phyloP scores from a whole-genome alignment of 2,888 invertebrate species.

The Dugesia japonica region DNA sequence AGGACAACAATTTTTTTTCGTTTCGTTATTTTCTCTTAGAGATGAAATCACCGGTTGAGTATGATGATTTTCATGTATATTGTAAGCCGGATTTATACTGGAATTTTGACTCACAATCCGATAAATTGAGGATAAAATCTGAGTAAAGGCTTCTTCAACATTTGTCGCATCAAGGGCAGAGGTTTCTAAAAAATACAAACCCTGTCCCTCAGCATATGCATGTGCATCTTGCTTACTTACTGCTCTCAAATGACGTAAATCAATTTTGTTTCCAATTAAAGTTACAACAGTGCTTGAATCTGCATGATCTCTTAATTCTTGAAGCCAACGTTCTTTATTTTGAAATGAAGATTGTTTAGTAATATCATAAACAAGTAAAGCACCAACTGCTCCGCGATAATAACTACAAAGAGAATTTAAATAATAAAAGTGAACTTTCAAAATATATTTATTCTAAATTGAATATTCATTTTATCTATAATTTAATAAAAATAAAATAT shows the following conservation, averaged over 20 bases:
- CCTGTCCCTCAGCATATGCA: conserved; percentile 85
- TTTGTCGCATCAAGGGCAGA: conserved; percentile 98
- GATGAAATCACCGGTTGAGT: not conserved
- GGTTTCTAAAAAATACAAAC: conserved; percentile 92
- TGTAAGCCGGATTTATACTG: not conserved
- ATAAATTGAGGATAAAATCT: conserved; percentile 54
- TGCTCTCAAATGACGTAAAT: conserved; percentile 65
- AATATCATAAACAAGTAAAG: conserved; percentile 93
- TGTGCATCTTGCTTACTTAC: conserved; percentile 97
- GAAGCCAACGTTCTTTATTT: conserved; percentile 96
- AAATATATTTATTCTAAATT: no score
- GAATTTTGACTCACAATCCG: not conserved
- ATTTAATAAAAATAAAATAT: no score
- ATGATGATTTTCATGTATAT: not conserved
- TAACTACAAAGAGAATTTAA: conserved; percentile 56
- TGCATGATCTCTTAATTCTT: conserved; percentile 89
- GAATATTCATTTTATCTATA: no score
- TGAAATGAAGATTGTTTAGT: conserved; percentile 97
- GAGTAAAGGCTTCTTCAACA: conserved; percentile 98
- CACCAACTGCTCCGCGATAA: conserved; percentile 96
- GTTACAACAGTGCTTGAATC: conserved; percentile 99
- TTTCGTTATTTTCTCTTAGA: not conserved
- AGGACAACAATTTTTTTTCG: not conserved
- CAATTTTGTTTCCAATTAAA: conserved; percentile 60
- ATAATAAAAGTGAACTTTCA: no score